These are phyloP conservation scores for Hemiprocne comata DNA, from an alignment of 2,113 vertebrate genomes.

Conservation along the genomic window DNA sequence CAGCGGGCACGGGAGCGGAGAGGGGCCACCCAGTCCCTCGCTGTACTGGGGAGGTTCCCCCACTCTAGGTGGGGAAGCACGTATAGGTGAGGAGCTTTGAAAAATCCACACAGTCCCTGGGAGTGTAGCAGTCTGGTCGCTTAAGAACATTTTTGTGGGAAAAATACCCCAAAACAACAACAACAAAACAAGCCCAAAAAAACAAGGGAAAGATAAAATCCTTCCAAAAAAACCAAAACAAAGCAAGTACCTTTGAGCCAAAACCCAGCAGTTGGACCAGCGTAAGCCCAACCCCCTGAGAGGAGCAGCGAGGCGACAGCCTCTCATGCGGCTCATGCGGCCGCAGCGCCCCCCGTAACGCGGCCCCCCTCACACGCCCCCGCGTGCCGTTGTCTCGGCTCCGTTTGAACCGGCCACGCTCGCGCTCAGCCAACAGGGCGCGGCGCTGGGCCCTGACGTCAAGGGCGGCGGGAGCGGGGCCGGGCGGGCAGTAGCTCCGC, in stretches of 20 bases:
- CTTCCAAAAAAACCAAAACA: not conserved
- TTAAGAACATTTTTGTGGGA: rapidly evolving
- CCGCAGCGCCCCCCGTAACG: too few relatives aligned
- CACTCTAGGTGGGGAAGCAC: rapidly evolving
- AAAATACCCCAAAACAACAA: too few relatives aligned
- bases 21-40: too few relatives aligned
- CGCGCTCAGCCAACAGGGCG: conserved; percentile 29
- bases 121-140: rapidly evolving
- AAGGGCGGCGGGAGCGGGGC: not conserved
- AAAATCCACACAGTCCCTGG: rapidly evolving
- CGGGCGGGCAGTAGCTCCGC: not conserved
- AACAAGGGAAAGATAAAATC: too few relatives aligned
- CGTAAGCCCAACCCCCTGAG: not conserved
- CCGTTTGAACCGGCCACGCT: conserved; percentile 53
- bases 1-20: too few relatives aligned
- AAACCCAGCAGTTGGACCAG: not conserved
- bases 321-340: too few relatives aligned
- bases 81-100: rapidly evolving
- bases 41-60: rapidly evolving
- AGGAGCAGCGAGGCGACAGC: not conserved
- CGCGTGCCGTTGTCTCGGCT: not conserved
- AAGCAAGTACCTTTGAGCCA: not conserved
- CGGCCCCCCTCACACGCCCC: not conserved
- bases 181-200: not conserved
- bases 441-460: conserved; percentile 32